These are phyloP conservation scores for Mythimna ferrago DNA, from an alignment of 2,888 invertebrate species.

Conservation along the genomic window DNA sequence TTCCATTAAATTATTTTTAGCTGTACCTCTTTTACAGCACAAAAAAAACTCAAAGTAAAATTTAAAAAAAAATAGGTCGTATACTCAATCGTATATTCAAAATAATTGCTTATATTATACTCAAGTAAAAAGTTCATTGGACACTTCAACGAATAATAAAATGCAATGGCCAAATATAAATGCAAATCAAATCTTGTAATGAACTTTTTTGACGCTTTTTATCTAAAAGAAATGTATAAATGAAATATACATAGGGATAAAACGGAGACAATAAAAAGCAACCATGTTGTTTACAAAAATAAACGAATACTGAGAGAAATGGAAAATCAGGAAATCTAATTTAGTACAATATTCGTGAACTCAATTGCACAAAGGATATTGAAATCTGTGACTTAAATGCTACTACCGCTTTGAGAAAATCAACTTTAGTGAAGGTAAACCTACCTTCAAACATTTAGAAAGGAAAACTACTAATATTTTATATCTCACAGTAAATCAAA, in stretches of 20 bases:
- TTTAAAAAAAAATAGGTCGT: no score
- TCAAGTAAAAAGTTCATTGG: no score
- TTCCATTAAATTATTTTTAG: no score
- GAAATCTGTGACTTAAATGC: constrained; percentile 16
- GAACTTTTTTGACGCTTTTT: background rate
- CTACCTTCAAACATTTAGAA: no score
- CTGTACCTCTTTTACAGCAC: no score
- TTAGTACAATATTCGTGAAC: constrained; percentile 32
- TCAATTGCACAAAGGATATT: constrained; percentile 46
- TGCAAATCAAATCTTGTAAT: background rate
- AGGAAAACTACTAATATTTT: no score
- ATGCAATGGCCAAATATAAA: background rate
- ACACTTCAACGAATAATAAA: background rate
- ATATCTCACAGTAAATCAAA: no score
- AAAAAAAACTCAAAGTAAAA: no score
- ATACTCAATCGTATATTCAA: no score
- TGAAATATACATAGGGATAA: background rate
- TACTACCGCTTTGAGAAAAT: constrained; percentile 6
- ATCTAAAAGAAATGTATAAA: background rate
- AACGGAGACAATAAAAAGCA: background rate
- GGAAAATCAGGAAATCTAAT: constrained; percentile 45
- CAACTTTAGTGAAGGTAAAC: background rate
- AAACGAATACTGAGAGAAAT: constrained; percentile 10
- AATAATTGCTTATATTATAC: no score
- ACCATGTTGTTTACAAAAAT: constrained; percentile 16